These are phyloP conservation scores for Calameuta pallipes DNA, from an alignment of 2,888 invertebrate species.

Conservation along the genomic window DNA sequence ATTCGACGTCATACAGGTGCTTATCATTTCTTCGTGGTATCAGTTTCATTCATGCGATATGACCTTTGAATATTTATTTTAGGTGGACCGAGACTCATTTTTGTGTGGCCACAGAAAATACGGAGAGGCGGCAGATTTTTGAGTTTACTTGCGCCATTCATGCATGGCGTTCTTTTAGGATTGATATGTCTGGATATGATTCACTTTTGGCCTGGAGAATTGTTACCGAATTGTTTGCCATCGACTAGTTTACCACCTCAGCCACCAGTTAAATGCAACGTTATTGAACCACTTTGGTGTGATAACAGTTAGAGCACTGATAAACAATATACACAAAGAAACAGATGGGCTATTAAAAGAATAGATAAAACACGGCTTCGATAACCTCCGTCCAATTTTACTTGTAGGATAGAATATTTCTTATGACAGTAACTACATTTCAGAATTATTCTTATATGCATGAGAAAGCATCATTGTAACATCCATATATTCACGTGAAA, in stretches of 20 bases:
- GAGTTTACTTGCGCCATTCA: slow-evolving; percentile 41
- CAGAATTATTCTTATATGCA: no score
- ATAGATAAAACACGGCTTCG: neutral
- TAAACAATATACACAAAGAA: neutral
- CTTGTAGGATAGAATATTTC: neutral
- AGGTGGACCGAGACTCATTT: slow-evolving; percentile 55
- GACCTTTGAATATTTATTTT: slow-evolving; percentile 9
- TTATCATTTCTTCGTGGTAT: neutral
- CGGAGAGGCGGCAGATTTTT: slow-evolving; percentile 39
- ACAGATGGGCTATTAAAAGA: neutral
- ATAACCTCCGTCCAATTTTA: neutral
- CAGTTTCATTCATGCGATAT: neutral
- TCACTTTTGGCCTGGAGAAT: slow-evolving; percentile 60
- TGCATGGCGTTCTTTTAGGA: slow-evolving; percentile 47
- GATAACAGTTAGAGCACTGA: slow-evolving; percentile 31
- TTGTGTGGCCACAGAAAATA: slow-evolving; percentile 57
- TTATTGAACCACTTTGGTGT: slow-evolving; percentile 59
- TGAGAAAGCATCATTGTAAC: no score
- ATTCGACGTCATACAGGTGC: slow-evolving; percentile 44
- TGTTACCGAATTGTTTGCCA: slow-evolving; percentile 51
- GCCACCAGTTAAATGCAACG: slow-evolving; percentile 53
- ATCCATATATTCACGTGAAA: no score
- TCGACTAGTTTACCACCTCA: slow-evolving; percentile 39
- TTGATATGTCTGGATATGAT: slow-evolving; percentile 47
- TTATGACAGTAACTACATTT: no score